These are phyloP conservation scores for Cyaniris semiargus DNA, from an alignment of 2,888 invertebrate species.

Conservation along the genomic window DNA sequence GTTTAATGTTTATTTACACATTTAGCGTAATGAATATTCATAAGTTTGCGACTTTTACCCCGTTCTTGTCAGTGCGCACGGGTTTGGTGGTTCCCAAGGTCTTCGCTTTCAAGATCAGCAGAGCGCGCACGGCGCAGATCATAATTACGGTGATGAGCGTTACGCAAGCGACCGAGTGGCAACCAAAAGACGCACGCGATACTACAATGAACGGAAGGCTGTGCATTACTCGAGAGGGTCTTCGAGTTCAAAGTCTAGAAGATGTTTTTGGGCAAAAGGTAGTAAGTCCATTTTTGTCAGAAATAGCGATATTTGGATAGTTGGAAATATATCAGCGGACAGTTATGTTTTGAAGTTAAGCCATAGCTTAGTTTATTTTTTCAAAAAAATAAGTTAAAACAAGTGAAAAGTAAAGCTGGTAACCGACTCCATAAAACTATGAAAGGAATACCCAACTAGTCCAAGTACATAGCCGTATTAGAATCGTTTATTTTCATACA, in stretches of 20 bases:
- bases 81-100: conserved; percentile 61
- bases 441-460: conserved; percentile 33
- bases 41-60: conserved; percentile 15
- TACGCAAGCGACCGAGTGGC: conserved; percentile 56
- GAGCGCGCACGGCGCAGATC: conserved; percentile 59
- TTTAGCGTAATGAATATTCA: not conserved
- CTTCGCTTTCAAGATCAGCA: conserved; percentile 80
- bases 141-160: conserved; percentile 75
- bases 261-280: not conserved
- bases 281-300: not conserved
- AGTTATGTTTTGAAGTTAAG: too few species aligned
- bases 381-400: too few species aligned
- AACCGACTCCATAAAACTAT: not conserved
- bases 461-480: conserved; percentile 42
- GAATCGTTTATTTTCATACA: conserved; percentile 70
- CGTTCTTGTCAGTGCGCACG: conserved; percentile 12
- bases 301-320: not conserved
- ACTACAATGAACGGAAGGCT: conserved; percentile 47
- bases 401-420: too few species aligned
- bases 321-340: not conserved
- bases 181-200: conserved; percentile 51
- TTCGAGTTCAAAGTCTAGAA: not conserved
- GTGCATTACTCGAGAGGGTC: conserved; percentile 2
- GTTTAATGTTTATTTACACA: conserved; percentile 16
- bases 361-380: too few species aligned